Evolutionary conservation across 2,888 invertebrate species (phyloP).

Genomic region (Hydropsyche betteni): DNA sequence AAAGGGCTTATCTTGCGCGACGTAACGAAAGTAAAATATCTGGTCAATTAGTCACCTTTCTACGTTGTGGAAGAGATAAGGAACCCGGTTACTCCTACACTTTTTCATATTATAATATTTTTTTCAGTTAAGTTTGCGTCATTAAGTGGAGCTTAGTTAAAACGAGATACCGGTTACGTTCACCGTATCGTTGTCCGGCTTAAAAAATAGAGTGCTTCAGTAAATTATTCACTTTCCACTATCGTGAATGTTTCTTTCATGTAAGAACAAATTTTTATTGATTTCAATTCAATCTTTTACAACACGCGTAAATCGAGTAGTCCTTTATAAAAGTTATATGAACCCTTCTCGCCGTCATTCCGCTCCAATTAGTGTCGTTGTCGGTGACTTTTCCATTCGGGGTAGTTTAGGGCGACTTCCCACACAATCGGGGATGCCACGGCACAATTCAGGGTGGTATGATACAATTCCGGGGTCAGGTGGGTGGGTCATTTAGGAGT

Average conservation of each 20-base stretch:
- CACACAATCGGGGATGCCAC: background rate
- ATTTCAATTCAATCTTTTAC: no score
- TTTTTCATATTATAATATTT: background rate
- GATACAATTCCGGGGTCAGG: background rate
- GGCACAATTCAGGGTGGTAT: background rate
- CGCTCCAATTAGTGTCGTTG: background rate
- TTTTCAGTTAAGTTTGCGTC: conserved; percentile 21
- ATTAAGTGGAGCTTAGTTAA: conserved; percentile 28
- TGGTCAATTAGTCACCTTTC: conserved; percentile 50
- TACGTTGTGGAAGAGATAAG: conserved; percentile 40
- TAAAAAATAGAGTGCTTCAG: no score
- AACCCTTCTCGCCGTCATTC: no score
- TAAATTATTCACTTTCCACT: no score
- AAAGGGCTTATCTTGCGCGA: conserved; percentile 22
- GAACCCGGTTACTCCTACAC: background rate
- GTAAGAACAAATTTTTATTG: no score
- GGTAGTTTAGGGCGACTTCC: no score
- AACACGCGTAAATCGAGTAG: no score
- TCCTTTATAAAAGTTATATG: no score
- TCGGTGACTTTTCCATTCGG: background rate
- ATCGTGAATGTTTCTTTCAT: no score
- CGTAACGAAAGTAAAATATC: conserved; percentile 45
- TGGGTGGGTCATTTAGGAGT: background rate
- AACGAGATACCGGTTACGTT: conserved; percentile 5
- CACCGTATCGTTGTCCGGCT: no score